A percentile compares a stretch with the other conserved stretches of the same genome.
These are phyloP conservation scores for Cinclus cinclus DNA, from an alignment of 2,113 vertebrate species.

Conservation along the genomic window DNA sequence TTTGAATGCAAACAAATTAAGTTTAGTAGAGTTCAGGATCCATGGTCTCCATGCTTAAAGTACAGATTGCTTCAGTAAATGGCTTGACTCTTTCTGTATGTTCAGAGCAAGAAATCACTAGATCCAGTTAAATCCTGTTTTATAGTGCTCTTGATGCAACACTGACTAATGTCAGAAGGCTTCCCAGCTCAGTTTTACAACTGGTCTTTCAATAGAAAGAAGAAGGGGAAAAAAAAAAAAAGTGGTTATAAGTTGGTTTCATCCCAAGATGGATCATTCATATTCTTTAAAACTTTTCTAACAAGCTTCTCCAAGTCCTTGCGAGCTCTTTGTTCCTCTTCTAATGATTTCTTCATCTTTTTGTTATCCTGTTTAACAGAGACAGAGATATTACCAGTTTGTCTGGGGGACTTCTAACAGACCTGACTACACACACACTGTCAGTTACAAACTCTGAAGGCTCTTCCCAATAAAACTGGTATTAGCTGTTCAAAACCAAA, in stretches of 20 bases:
- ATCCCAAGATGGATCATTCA: constrained; percentile 95
- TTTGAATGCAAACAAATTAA: constrained; percentile 65
- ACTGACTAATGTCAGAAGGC: constrained; percentile 59
- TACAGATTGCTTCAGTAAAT: constrained; percentile 55
- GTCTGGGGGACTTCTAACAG: neutral
- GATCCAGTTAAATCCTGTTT: constrained; percentile 70
- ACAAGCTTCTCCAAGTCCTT: constrained; percentile 95
- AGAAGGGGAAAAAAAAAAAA: neutral
- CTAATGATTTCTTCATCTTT: constrained; percentile 94
- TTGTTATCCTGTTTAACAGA: constrained; percentile 87
- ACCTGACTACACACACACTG: neutral
- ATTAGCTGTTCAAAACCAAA: neutral
- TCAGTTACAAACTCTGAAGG: neutral
- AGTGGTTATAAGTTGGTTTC: constrained; percentile 91
- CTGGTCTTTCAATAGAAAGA: constrained; percentile 59
- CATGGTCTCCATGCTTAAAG: constrained; percentile 29
- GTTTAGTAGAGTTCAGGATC: constrained; percentile 37
- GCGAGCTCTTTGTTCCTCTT: constrained; percentile 93
- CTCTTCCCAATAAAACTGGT: neutral
- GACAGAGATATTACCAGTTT: neutral
- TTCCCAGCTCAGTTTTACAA: constrained; percentile 54
- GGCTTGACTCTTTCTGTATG: constrained; percentile 41
- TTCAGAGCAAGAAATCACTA: constrained; percentile 45
- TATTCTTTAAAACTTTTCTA: constrained; percentile 89
- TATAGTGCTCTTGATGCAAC: constrained; percentile 60